Evolutionary conservation across 2,888 invertebrate species (phyloP).

Genomic region (Malachius bipustulatus): DNA sequence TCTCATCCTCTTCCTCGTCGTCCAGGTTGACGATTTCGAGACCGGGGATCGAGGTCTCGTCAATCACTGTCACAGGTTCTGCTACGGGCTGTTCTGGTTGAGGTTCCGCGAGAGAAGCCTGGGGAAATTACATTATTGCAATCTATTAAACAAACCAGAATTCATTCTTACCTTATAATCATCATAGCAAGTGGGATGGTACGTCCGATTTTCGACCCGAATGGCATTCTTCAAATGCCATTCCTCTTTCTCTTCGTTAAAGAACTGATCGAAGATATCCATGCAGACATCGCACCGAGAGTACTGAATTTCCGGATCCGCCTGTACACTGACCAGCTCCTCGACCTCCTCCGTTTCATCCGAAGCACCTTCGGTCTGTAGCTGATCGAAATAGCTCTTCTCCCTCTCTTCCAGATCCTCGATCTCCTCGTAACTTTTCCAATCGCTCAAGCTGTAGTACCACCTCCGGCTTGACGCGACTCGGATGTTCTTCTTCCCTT

Average conservation of each 20-base stretch:
- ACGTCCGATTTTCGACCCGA: slow-evolving; percentile 60
- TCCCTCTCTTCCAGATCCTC: slow-evolving; percentile 85
- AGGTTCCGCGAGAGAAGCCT: slow-evolving; percentile 24
- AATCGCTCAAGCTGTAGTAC: slow-evolving; percentile 83
- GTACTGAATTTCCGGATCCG: slow-evolving; percentile 51
- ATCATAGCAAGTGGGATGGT: slow-evolving; percentile 83
- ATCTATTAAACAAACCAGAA: background rate
- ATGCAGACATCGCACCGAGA: slow-evolving; percentile 78
- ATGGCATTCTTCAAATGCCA: slow-evolving; percentile 89
- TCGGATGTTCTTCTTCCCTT: slow-evolving; percentile 73
- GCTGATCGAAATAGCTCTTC: slow-evolving; percentile 79
- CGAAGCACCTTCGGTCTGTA: slow-evolving; percentile 43
- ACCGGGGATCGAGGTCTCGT: slow-evolving; percentile 42
- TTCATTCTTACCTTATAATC: slow-evolving; percentile 59
- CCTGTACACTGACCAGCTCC: slow-evolving; percentile 59
- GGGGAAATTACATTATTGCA: slow-evolving; percentile 7
- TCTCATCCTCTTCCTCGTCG: slow-evolving; percentile 31
- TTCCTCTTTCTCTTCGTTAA: slow-evolving; percentile 93
- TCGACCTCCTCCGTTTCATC: slow-evolving; percentile 48
- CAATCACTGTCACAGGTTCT: too few relatives aligned
- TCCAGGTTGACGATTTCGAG: slow-evolving; percentile 35
- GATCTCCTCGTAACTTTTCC: slow-evolving; percentile 90
- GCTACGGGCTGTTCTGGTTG: slow-evolving; percentile 31
- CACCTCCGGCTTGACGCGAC: slow-evolving; percentile 77
- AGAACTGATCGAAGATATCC: slow-evolving; percentile 90